Conservation (phyloP, 2,797 vertebrate species). For the Odontamblyopus rebecca region DNA sequence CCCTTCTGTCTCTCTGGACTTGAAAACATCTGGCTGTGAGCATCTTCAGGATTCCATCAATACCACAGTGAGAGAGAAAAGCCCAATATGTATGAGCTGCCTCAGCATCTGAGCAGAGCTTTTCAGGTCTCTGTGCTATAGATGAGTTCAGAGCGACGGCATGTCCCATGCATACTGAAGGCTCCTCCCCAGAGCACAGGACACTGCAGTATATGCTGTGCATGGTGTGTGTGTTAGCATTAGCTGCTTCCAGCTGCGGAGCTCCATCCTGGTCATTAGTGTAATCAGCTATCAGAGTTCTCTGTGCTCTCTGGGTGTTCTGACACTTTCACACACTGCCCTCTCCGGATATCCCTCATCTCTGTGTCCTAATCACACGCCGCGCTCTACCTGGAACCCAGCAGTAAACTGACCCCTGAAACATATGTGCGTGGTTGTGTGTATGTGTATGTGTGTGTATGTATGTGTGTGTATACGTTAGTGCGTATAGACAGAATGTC, state of each 20-base stretch:
- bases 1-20: conserved; percentile 36
- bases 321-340: conserved; percentile 65
- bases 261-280: conserved; percentile 72
- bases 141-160: conserved; percentile 31
- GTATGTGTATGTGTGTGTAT: conserved; percentile 19
- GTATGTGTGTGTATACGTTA: conserved; percentile 28
- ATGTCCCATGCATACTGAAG: conserved; percentile 34
- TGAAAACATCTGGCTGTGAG: conserved; percentile 63
- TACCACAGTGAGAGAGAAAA: conserved; percentile 63
- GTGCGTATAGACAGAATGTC: conserved; percentile 17
- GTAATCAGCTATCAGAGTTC: conserved; percentile 63
- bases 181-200: background rate
- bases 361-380: conserved; percentile 34
- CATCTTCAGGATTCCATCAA: conserved; percentile 71
- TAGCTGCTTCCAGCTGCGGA: conserved; percentile 66
- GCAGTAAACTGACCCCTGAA: conserved; percentile 25
- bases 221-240: conserved; percentile 33
- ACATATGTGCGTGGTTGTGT: conserved; percentile 22
- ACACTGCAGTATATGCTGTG: conserved; percentile 8
- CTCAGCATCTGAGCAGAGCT: conserved; percentile 55
- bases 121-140: conserved; percentile 39
- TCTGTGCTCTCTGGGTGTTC: conserved; percentile 71
- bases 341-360: conserved; percentile 59
- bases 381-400: conserved; percentile 43
- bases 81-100: conserved; percentile 59